Evolutionary conservation across 2,113 vertebrate genomes (phyloP), one percentile per base, ranked within the genome.

Genomic region (Dromaius novaehollandiae): DNA sequence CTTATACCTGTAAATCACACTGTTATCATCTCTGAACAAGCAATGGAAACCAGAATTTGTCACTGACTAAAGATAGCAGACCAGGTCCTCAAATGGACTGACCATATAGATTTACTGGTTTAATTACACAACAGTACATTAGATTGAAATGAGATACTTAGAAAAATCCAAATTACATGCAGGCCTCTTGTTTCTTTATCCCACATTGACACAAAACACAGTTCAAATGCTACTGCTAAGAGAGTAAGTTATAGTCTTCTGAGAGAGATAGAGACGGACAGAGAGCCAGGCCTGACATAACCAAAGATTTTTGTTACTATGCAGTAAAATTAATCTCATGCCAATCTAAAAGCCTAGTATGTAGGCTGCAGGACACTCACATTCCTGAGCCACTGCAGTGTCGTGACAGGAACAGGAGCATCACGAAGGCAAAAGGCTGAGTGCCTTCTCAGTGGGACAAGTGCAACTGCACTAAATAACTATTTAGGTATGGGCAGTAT

Each of bases 121-220:
- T 98, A 95, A 98, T 99, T 99, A 98, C 98, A 98, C 97, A 95
- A 95, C 93, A 97, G 97, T 98, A 98, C 98, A 97, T 98, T 98
- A 97, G 98, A 98, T 97, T 97, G 99, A 99, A 99, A 99, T 96
- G 19, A 95, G 98, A 99, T 98, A 96, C 98, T 94, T 96, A 74
- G 97, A 98, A 99, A 99, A 99, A 98, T 99, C 98, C 99, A 99
- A 99, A 99, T 99, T 99, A 99, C 99, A 99, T 95, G 98, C 95
- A 98, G 97, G 94, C 98, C 98, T 98, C 98, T 98, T 99, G 99
- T 99, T 99, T 98, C 98, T 99, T 99, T 98, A 98, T 98, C 98
- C 98, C 94, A 97, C 98, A 97, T 93, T 98, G 98, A 98, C 97
- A 96, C 80, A 98, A 98, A 98, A 99, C 98, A 99, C 97, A 98